Evolutionary conservation across 2,888 invertebrate species (phyloP), one percentile per base, ranked within the genome.

Genomic region (Cyclophora albipunctata): DNA sequence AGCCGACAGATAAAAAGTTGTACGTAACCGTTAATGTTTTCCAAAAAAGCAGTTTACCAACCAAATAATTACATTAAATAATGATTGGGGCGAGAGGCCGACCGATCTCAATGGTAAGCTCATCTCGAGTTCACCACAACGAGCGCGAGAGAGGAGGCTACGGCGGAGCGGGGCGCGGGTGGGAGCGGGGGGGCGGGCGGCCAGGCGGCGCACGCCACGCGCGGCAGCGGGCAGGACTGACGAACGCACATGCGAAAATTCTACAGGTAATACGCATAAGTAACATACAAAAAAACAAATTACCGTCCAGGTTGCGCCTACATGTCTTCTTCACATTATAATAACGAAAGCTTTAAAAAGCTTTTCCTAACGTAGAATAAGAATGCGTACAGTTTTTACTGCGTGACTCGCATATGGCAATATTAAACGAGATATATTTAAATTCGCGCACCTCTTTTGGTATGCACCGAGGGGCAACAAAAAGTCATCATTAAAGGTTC

Each of bases 41-140:
- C 70, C 73, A 79, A 84, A 80, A 82, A 78, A 77, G 66, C 64
- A 72, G 73, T 78, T 77, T 78, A 75, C 73, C 62, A 69, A 71
- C 71, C 71, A 81, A 85, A 84, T 85, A 85, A 86, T 87, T 85
- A 84, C 81, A 81, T 82, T 75, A 81, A 84, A 82, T 84, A 86
- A 84, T 83, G 79, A 83, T 79, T 75, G 76, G 77, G 77, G 74
- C 76, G 78, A 81, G 80, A 80, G 74, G 74, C 62, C 66, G 71
- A 68, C 69, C 34, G 48, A 50, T 48, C 48, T 66, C 73, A 73
- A 73, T 69, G 76, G 78, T 74, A 74, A 77, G 70, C 81, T 80
- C 84, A 83, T 81, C 83, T 84, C 71, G 79, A 80, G 81, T 78
- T 78, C 69, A 66, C 71, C 65, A 68, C 75, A 68, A 64, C 72